Percentiles rank a stretch among this genome's conserved stretches.
Conservation (phyloP, 1,140 invertebrate species). For the Drosophila parvula region DNA sequence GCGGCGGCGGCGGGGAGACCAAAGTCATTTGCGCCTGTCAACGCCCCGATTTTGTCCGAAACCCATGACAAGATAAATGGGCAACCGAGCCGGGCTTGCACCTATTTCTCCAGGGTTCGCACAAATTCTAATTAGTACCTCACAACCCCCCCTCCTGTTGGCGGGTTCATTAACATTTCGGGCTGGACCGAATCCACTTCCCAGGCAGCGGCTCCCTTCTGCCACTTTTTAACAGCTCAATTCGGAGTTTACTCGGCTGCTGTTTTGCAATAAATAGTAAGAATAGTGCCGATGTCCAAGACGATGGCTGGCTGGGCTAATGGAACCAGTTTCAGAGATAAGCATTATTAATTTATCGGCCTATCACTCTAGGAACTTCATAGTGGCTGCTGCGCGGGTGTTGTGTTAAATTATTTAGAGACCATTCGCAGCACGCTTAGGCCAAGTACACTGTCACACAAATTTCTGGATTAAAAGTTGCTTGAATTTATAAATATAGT, state of each 20-base stretch:
- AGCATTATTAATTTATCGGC: constrained; percentile 74
- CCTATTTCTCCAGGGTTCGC: constrained; percentile 10
- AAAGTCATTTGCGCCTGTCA: constrained; percentile 79
- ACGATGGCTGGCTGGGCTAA: constrained; percentile 49
- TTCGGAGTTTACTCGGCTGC: constrained; percentile 29
- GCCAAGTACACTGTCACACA: constrained; percentile 36
- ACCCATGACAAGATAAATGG: constrained; percentile 69
- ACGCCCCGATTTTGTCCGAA: constrained; percentile 70
- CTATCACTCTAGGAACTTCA: constrained; percentile 36
- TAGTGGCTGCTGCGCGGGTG: constrained; percentile 55
- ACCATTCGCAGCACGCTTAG: constrained; percentile 32
- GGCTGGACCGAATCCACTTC: constrained; percentile 8
- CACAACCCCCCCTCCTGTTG: neutral
- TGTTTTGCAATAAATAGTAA: constrained; percentile 50
- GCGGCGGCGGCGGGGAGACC: constrained; percentile 8
- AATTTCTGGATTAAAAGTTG: neutral
- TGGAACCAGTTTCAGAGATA: constrained; percentile 78
- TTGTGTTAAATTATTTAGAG: constrained; percentile 46
- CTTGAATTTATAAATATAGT: neutral
- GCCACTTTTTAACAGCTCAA: constrained; percentile 36
- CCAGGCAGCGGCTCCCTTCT: constrained; percentile 1
- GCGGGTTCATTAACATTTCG: constrained; percentile 57
- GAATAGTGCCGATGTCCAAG: constrained; percentile 35
- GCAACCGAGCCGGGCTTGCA: constrained; percentile 27
- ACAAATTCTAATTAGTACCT: constrained; percentile 52